Base-by-base conservation (phyloP, 2,113 vertebrate genomes). In the Calypte anna region DNA sequence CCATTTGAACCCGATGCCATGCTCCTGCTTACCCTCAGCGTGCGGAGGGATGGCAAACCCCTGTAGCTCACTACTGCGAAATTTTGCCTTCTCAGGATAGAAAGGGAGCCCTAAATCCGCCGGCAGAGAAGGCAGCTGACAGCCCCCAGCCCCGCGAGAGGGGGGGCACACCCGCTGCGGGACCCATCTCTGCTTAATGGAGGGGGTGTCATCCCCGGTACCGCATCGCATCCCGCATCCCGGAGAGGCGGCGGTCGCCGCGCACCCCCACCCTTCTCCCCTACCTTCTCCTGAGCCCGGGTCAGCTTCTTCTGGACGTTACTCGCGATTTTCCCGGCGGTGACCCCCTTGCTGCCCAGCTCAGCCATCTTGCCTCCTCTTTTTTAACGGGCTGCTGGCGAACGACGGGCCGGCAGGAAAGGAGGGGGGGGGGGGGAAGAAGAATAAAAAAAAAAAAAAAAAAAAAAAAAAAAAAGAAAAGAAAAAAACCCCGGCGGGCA, bases 251-350 rank as follows among this genome's bases (percentile, higher is more conserved):
- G 44, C 44, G 44, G 44, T 19, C 15, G 44, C 18, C 44, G 18
- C 44, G 18, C 44, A 46, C 7, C 44, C 44, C 44, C 27, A 16
- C 31, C 7, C 19, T 23, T 23, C 30, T n/a, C 10, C 44, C 50
- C 20, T 96, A 99, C 99, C 99, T 99, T 99, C 94, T 99, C 99
- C 88, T 99, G 99, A 21, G 99, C 99, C 67, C 99, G 97, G 48
- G 98, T 99, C n/a, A 99, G 98, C 94, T 99, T 99, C 96, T 99
- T 99, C 98, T 99, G 99, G 38, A 99, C 98, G 74, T 99, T 99
- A 95, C 99, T 99, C 54, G 99, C 99, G 79, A 99, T 98, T 94
- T 99, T 99, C 73, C 99, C 99, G 12, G 99, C 99, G 55, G 99
- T 99, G 97, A 99, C 98, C 97, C 99, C 99, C 93, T 99, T 99